These are phyloP conservation scores for Tenthredo distinguenda DNA, from an alignment of 2,888 invertebrate genomes.

Conservation along the genomic window DNA sequence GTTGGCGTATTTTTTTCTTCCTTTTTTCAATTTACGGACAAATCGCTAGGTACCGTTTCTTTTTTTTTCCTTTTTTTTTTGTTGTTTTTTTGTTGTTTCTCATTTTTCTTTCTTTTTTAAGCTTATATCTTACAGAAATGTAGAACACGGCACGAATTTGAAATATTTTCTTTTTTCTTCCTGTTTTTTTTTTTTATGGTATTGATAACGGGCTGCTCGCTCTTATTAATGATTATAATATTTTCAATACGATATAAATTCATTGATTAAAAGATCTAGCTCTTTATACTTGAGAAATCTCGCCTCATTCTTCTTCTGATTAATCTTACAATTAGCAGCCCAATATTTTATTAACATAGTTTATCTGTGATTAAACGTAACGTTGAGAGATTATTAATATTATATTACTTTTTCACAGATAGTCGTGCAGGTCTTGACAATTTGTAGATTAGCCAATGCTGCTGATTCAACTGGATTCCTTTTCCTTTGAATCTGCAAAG, in stretches of 20 bases:
- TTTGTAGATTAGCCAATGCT: constrained; percentile 55
- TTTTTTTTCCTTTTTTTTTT: background rate
- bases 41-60: constrained; percentile 28
- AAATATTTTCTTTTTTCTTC: background rate
- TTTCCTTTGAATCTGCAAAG: constrained; percentile 85
- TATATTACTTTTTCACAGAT: constrained; percentile 42
- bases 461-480: constrained; percentile 84
- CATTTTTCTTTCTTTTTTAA: background rate
- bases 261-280: constrained; percentile 21
- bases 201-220: constrained; percentile 15
- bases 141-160: constrained; percentile 48
- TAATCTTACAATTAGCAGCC: constrained; percentile 38
- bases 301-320: background rate
- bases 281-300: background rate
- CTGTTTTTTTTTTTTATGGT: background rate
- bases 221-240: background rate
- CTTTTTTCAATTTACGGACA: constrained; percentile 10
- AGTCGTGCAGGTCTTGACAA: constrained; percentile 47
- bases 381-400: constrained; percentile 40
- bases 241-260: constrained; percentile 4
- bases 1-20: constrained; percentile 21
- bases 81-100: background rate
- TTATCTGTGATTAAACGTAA: constrained; percentile 39
- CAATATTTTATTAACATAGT: constrained; percentile 23
- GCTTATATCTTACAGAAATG: constrained; percentile 52